phyloP scores from a whole-genome alignment of 1,140 invertebrate genomes.

The Aphelinus atriplicis region DNA sequence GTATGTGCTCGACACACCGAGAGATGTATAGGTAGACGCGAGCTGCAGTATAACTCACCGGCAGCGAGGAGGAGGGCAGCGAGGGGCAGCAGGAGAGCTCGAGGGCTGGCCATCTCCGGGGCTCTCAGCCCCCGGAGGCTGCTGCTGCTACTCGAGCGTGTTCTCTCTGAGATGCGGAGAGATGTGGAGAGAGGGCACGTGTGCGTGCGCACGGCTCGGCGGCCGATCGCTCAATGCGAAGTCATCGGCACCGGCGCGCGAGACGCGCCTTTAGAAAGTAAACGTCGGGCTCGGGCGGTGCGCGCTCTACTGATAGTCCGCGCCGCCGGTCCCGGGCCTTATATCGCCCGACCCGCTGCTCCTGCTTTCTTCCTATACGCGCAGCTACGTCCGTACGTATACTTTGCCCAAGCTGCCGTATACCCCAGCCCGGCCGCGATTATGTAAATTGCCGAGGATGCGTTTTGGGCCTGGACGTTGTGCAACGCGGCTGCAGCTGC shows the following conservation, averaged over 20 bases:
- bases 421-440: too few relatives aligned
- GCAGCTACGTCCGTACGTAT: too few relatives aligned
- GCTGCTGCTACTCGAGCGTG: background rate
- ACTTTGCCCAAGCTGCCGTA: too few relatives aligned
- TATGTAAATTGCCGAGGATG: too few relatives aligned
- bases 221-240: constrained; percentile 54
- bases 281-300: constrained; percentile 3
- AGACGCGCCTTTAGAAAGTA: constrained; percentile 37
- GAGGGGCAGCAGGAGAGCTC: constrained; percentile 53
- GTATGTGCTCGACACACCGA: too few relatives aligned
- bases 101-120: constrained; percentile 60
- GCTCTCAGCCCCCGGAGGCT: too few relatives aligned
- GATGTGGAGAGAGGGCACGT: constrained; percentile 27
- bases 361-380: background rate
- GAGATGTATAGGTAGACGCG: too few relatives aligned
- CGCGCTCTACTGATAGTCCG: constrained; percentile 19
- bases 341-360: background rate
- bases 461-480: too few relatives aligned
- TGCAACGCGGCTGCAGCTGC: too few relatives aligned
- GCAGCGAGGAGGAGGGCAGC: constrained; percentile 33
- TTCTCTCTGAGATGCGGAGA: too few relatives aligned
- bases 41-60: constrained; percentile 6
- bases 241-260: constrained; percentile 46
- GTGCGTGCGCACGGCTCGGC: constrained; percentile 26
- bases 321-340: background rate